These are phyloP conservation scores for Eleginops maclovinus DNA, from an alignment of 2,113 vertebrate genomes.

Conservation along the genomic window DNA sequence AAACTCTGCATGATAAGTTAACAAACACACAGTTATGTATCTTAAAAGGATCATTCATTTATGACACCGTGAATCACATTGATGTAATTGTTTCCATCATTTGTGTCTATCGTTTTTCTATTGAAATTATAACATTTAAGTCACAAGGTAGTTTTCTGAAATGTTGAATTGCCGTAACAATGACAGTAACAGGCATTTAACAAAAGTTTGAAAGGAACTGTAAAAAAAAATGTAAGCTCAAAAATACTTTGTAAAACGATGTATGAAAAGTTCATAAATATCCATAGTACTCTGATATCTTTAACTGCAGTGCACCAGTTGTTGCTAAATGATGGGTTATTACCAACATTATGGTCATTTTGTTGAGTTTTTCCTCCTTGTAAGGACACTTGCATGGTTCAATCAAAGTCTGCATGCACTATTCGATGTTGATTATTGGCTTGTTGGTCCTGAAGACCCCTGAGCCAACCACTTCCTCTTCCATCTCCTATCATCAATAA, in stretches of 20 bases:
- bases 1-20: conserved; percentile 12
- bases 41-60: background rate
- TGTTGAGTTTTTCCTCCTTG: background rate
- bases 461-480: background rate
- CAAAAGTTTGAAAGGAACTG: too few species aligned
- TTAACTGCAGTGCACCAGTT: background rate
- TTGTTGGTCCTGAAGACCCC: background rate
- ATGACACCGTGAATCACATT: background rate
- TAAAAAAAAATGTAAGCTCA: too few species aligned
- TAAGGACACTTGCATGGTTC: background rate
- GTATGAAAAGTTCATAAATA: too few species aligned
- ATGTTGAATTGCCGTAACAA: background rate
- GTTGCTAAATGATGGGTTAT: too few species aligned
- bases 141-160: background rate
- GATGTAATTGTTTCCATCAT: background rate
- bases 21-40: conserved; percentile 16
- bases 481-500: background rate
- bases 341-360: background rate
- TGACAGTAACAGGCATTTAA: too few species aligned
- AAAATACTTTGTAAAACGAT: too few species aligned
- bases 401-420: too few species aligned
- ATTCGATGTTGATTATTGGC: background rate
- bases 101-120: conserved; percentile 8
- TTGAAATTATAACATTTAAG: background rate
- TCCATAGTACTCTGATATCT: background rate